These are phyloP conservation scores for Capra hircus DNA, from an alignment of 2,113 vertebrate genomes.

Conservation along the genomic window DNA sequence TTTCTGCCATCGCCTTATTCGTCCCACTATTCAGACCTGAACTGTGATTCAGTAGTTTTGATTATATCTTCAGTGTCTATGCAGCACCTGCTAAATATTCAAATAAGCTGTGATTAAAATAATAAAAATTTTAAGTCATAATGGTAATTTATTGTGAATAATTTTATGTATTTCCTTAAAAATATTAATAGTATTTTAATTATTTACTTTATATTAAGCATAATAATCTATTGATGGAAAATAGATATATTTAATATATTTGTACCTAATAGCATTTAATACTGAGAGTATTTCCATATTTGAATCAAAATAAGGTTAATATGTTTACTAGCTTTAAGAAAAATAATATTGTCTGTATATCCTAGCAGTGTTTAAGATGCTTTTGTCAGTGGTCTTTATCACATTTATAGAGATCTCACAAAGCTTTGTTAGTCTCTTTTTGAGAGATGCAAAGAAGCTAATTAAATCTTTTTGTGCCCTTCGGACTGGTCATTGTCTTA, in stretches of 20 bases:
- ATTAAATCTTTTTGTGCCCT: not conserved
- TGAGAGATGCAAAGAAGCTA: not conserved
- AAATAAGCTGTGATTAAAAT: not conserved
- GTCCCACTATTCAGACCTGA: accelerated
- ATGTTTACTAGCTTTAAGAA: not conserved
- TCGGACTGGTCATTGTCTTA: not conserved
- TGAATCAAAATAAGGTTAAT: not conserved
- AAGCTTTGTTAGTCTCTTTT: not conserved
- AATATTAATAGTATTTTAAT: not conserved
- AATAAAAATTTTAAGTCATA: not conserved
- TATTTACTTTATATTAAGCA: not conserved
- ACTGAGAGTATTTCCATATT: not conserved
- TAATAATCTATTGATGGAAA: not conserved
- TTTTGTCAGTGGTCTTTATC: not conserved
- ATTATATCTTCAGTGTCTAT: not conserved
- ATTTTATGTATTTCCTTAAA: not conserved
- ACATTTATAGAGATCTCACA: not conserved
- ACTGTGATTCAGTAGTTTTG: not conserved
- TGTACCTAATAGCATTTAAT: not conserved
- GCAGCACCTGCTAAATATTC: not conserved
- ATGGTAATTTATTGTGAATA: not conserved
- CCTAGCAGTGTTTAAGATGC: not conserved
- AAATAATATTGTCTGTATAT: not conserved
- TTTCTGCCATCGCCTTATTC: not conserved
- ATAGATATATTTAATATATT: not conserved